Conservation (phyloP, 2,113 vertebrate species). For the Rhea pennata region DNA sequence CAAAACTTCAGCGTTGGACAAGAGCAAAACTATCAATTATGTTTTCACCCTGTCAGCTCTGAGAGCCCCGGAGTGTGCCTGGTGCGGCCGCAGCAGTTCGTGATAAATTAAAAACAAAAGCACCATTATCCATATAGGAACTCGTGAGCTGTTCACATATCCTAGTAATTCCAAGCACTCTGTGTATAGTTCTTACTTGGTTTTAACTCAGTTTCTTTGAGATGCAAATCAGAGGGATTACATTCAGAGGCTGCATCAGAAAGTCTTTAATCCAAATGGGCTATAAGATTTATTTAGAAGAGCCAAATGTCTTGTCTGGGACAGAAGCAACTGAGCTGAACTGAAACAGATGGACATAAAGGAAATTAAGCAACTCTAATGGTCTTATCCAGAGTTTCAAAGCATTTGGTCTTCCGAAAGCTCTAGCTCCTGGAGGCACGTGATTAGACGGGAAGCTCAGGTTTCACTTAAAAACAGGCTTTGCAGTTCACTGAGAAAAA, state of each 20-base stretch:
- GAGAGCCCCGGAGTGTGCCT: neutral
- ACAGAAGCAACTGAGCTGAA: slow-evolving; percentile 65
- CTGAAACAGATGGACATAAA: slow-evolving; percentile 65
- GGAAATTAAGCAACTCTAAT: slow-evolving; percentile 70
- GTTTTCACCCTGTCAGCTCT: neutral
- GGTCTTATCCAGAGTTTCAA: slow-evolving; percentile 59
- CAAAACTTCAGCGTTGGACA: neutral
- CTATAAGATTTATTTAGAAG: slow-evolving; percentile 63
- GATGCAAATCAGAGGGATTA: slow-evolving; percentile 67
- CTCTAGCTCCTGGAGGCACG: slow-evolving; percentile 45
- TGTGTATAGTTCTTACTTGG: neutral
- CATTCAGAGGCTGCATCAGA: slow-evolving; percentile 39
- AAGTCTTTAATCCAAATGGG: slow-evolving; percentile 70
- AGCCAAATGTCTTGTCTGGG: slow-evolving; percentile 68
- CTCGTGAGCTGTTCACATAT: neutral
- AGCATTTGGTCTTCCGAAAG: slow-evolving; percentile 39
- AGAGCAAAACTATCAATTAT: neutral
- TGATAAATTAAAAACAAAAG: slow-evolving; percentile 40
- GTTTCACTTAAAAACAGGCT: slow-evolving; percentile 63
- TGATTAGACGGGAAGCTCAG: slow-evolving; percentile 26
- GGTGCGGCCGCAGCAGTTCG: neutral
- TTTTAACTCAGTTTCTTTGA: slow-evolving; percentile 67
- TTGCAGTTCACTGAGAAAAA: slow-evolving; percentile 54
- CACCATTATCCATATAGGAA: slow-evolving; percentile 56
- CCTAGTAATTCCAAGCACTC: slow-evolving; percentile 21